A percentile compares a stretch with the other conserved stretches of the same genome.
These are phyloP conservation scores for Malurus elegans DNA, from an alignment of 2,113 vertebrate genomes.

Conservation along the genomic window DNA sequence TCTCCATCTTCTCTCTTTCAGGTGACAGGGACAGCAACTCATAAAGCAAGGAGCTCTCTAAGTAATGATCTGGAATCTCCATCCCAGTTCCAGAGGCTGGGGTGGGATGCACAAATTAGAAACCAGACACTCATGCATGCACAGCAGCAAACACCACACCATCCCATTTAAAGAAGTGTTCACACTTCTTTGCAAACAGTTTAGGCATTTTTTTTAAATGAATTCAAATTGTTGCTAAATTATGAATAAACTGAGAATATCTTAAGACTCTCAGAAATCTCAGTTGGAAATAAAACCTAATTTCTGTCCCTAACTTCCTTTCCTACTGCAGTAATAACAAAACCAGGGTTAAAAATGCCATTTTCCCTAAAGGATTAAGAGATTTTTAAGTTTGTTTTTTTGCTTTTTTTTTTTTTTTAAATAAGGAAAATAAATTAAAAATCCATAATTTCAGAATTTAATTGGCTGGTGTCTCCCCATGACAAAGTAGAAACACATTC, in stretches of 20 bases:
- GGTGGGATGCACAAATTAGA: not conserved
- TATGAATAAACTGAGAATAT: not conserved
- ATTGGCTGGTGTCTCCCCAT: not conserved
- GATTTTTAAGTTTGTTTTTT: not conserved
- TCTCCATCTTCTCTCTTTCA: not conserved
- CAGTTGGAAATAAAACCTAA: not conserved
- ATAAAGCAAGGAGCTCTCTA: not conserved
- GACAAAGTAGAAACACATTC: slow-evolving; percentile 54
- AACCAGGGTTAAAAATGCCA: not conserved
- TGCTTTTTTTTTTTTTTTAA: not conserved
- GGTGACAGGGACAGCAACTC: not conserved
- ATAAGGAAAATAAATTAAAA: not conserved
- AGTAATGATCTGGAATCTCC: not conserved
- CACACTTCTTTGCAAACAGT: not conserved
- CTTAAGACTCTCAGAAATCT: not conserved
- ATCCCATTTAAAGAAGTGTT: not conserved
- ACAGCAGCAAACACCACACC: not conserved
- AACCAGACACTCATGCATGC: fast-evolving
- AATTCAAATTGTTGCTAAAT: not conserved
- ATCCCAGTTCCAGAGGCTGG: not conserved
- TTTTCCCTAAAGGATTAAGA: not conserved
- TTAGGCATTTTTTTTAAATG: not conserved
- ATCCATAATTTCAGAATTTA: not conserved
- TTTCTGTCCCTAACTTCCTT: not conserved
- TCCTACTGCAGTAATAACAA: not conserved